Evolutionary conservation across 2,797 vertebrate species (phyloP).

Genomic region (Nyctibius grandis): DNA sequence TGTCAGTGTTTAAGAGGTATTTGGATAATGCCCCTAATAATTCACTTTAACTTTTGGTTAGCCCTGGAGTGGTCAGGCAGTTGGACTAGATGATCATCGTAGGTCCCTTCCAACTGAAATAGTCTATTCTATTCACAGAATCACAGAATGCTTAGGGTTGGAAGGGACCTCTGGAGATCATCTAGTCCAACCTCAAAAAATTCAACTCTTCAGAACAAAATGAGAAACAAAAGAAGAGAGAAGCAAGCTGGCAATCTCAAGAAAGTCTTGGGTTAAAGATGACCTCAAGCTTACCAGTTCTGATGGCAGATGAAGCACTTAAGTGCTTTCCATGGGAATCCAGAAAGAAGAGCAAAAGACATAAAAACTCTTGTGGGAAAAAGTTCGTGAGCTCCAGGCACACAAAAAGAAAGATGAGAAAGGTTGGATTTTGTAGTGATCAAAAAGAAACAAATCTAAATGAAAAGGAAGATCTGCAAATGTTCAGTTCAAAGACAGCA

Average conservation of each 20-base stretch:
- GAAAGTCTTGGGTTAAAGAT: neutral
- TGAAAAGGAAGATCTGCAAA: neutral
- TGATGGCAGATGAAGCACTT: neutral
- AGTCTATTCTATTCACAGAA: neutral
- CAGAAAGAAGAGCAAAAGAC: neutral
- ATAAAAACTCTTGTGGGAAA: neutral
- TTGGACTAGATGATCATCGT: neutral
- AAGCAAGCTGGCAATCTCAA: neutral
- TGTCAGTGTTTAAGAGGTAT: neutral
- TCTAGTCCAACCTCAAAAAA: no score
- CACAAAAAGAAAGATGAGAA: neutral
- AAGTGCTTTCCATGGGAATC: neutral
- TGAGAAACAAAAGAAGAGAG: neutral
- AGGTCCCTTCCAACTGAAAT: neutral
- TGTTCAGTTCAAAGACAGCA: neutral
- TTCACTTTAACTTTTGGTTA: rapidly evolving
- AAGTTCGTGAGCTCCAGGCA: neutral
- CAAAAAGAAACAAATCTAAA: neutral
- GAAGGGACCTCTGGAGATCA: no score
- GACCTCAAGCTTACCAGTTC: neutral
- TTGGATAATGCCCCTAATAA: neutral
- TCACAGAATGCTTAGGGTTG: no score
- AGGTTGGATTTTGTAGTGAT: neutral
- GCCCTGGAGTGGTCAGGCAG: no score
- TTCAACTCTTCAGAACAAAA: neutral